Conservation (phyloP, 2,797 vertebrate species). For the Phoeniculus purpureus region DNA sequence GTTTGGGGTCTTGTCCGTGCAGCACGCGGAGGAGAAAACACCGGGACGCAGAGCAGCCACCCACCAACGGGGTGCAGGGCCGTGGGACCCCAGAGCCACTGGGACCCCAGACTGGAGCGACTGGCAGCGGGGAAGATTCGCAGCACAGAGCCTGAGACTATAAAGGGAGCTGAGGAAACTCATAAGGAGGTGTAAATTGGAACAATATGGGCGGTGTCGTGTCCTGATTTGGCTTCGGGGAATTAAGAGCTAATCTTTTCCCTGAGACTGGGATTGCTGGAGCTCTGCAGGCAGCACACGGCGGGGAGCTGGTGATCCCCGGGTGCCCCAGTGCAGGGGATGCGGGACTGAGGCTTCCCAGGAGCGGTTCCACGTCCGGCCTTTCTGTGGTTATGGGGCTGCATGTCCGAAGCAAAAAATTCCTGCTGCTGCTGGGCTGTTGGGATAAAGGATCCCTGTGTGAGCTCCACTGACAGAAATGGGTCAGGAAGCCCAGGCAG, state of each 20-base stretch:
- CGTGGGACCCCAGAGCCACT: neutral
- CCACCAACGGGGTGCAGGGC: accelerated
- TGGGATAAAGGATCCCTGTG: neutral
- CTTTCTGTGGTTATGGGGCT: neutral
- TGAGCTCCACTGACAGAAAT: accelerated
- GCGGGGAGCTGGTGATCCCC: constrained; percentile 28
- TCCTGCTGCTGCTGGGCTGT: neutral
- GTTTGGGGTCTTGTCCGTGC: accelerated
- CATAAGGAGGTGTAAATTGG: constrained; percentile 75
- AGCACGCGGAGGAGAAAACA: neutral
- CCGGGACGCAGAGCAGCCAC: accelerated
- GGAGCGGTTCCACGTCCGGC: constrained; percentile 48
- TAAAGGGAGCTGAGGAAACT: constrained; percentile 73
- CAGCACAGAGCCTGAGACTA: constrained; percentile 53
- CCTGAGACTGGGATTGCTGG: constrained; percentile 58
- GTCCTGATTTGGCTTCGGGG: constrained; percentile 72
- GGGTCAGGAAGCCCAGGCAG: neutral
- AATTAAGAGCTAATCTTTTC: constrained; percentile 74
- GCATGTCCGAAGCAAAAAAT: neutral
- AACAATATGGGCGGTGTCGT: constrained; percentile 72
- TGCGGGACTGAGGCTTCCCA: neutral
- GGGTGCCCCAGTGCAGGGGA: constrained; percentile 24
- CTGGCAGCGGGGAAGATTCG: constrained; percentile 66
- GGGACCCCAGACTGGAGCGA: neutral
- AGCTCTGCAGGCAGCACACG: constrained; percentile 30